Conservation (phyloP, 2,797 vertebrate genomes). For the Myotis vivesi region DNA sequence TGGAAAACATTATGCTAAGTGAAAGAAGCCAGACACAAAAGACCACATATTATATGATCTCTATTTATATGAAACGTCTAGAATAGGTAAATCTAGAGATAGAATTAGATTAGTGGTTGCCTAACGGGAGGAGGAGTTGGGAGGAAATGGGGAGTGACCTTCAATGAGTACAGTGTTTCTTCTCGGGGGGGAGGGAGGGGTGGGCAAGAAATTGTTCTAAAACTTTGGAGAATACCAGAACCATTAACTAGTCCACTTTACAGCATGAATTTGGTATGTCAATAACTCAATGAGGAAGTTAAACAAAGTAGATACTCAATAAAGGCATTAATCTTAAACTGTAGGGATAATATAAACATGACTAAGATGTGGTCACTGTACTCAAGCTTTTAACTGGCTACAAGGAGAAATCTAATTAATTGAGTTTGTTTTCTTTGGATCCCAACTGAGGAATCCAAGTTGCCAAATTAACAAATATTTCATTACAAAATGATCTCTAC, state of each 20-base stretch:
- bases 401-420: not conserved
- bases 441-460: constrained; percentile 13
- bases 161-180: not conserved
- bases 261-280: not conserved
- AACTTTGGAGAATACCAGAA: not conserved
- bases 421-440: constrained; percentile 17
- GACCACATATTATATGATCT: not conserved
- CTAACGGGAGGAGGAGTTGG: not conserved
- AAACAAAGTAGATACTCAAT: not conserved
- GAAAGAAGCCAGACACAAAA: not conserved
- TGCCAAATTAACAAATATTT: not conserved
- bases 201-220: not conserved
- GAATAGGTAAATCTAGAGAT: not conserved
- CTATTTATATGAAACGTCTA: not conserved
- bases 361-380: not conserved
- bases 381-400: not conserved
- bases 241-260: not conserved
- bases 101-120: not conserved
- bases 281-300: not conserved
- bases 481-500: constrained; percentile 23
- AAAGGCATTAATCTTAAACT: not conserved
- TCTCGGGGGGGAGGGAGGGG: not conserved
- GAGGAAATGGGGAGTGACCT: not conserved
- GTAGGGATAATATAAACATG: not conserved
- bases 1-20: constrained; percentile 14